A percentile compares a stretch with the other conserved stretches of the same genome.
Evolutionary conservation across 2,113 vertebrate species (phyloP).

Genomic region (Microtus ochrogaster): DNA sequence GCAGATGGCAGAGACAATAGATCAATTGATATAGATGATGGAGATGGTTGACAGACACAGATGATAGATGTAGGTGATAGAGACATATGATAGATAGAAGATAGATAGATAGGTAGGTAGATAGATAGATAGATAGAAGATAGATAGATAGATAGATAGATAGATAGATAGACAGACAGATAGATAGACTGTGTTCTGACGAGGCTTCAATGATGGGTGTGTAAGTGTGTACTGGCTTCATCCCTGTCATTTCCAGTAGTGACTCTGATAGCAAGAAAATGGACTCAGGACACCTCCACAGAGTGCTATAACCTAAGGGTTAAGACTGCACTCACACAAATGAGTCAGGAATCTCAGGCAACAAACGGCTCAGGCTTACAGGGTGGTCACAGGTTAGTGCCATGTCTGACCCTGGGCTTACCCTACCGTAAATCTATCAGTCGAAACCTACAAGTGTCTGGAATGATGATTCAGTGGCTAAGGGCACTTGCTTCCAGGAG

Average conservation of each 20-base stretch:
- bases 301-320: not conserved
- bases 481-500: not conserved
- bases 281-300: not conserved
- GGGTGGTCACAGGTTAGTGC: not conserved
- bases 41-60: not conserved
- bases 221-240: not conserved
- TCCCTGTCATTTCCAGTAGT: not conserved
- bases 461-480: not conserved
- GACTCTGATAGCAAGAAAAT: not conserved
- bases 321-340: not conserved
- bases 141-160: no score
- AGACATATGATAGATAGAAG: no score
- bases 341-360: not conserved
- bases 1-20: not conserved
- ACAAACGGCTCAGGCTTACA: not conserved
- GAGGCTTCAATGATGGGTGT: rapidly evolving
- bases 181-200: not conserved
- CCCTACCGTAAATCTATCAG: not conserved
- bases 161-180: no score
- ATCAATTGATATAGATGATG: not conserved
- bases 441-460: not conserved
- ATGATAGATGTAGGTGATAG: not conserved
- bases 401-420: not conserved
- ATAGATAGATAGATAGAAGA: no score
- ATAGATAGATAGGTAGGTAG: no score